Evolutionary conservation across 2,888 invertebrate genomes (phyloP), one percentile per base, ranked within the genome.

Genomic region (Bombylius discolor): DNA sequence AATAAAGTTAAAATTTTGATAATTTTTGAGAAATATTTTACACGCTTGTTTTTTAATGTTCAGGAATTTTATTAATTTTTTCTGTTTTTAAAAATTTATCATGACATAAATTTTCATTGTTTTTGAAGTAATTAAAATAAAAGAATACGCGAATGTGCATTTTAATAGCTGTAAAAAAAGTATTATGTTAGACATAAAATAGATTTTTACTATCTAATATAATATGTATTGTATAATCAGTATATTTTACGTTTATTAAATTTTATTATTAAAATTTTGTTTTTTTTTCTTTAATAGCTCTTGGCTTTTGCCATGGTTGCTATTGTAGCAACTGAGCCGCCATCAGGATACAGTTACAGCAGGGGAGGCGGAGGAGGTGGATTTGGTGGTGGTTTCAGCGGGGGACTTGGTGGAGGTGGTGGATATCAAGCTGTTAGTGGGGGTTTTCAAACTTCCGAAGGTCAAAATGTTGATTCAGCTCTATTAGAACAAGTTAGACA

Each of bases 401-500:
- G 74, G 23, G 75, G 76, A 32, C 74, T 78, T 58, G 79, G 81
- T 66, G 83, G 85, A 59, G 84, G 85, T 58, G 84, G 86, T 62
- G 85, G 85, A 66, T 87, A 85, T 78, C 82, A 81, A 62, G 82
- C 85, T 63, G 89, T 88, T 55, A 82, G 86, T 64, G 81, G 83
- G 63, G 89, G 89, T 63, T 83, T 81, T 77, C 86, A 87, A 72
- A 87, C 88, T 65, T 85, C 81, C 65, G 90, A 90, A 71, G 90
- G 90, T 61, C 87, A 87, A 67, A 81, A 85, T 73, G 88, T 90
- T 64, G 89, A 90, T 76, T 78, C 80, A 44, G 83, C 83, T 62
- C 82, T 90, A 63, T 80, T 90, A 62, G 89, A 90, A 68, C 87
- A 89, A 75, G 83, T 90, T 68, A 84, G 89, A 66, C 87, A 89